Base-by-base conservation (phyloP, 2,797 vertebrate species). In the Mormyrus hasselquistii region DNA sequence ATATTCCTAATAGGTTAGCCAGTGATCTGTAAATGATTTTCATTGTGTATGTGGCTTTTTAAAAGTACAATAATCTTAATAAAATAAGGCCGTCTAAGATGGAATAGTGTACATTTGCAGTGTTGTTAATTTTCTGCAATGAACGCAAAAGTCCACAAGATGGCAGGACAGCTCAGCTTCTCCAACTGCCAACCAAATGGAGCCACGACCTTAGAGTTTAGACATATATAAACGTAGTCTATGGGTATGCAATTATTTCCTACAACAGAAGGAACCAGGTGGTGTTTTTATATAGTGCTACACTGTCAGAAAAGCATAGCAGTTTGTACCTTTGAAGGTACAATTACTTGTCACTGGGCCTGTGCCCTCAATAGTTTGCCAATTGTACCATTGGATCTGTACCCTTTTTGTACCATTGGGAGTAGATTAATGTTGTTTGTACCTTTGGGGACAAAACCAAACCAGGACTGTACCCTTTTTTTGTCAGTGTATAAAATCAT, bases 41-140 rank as follows among this genome's bases (percentile, higher is more conserved):
- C 14, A 41, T 38, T 41, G 5, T 16, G 65, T 73, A 38, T 76
- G 69, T 76, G 34, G 69, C 14, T 76, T 76, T 41, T 73, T 25
- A 2, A 38, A 73, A 76, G 34, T 76, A 38, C 14, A 6, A 7
- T 76, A 6, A 41, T 76, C 4, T 41, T 41, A 38, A 41, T 1
- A 16, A 19, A 7, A 76, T 16, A 76, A 38, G 34, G 5, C 69
- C 62, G 25, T 73, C 12, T 76, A 41, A 76, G 5, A 76, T 76
- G 34, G 34, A 76, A 38, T 41, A 7, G 14, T 16, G 14, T 76
- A 76, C 69, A 41, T 76, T 76, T 76, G 69, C 34, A 41, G 69
- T 76, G 69, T 76, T 76, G 69, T 76, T 41, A 5, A 76, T 76
- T 76, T 86, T 38, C 49, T 86, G 85, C 85, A 55, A 55, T 55